phyloP scores from a whole-genome alignment of 2,113 vertebrate genomes.

The Paradoxurus hermaphroditus region DNA sequence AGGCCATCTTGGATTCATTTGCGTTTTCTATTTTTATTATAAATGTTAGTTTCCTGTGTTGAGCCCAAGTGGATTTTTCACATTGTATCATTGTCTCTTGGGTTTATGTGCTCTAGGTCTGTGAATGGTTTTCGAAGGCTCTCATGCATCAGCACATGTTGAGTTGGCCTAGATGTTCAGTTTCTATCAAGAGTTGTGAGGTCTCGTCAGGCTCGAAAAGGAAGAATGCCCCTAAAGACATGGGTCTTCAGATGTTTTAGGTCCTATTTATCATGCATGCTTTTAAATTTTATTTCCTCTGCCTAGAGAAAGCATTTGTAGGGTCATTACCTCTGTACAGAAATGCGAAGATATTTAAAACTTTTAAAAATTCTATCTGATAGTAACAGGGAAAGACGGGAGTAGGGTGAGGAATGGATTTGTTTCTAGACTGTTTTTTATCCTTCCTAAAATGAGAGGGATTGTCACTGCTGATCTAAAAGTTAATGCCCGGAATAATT shows the following conservation, averaged over 20 bases:
- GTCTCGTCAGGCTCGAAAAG: not conserved
- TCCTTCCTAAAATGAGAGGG: not conserved
- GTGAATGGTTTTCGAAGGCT: not conserved
- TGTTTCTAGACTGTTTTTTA: not conserved
- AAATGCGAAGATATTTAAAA: not conserved
- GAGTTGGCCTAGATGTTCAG: not conserved
- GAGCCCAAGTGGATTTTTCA: not conserved
- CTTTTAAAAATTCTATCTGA: not conserved
- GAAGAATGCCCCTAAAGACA: not conserved
- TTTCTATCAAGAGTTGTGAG: not conserved
- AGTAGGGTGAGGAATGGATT: not conserved
- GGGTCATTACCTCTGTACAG: not conserved
- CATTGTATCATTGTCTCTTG: not conserved
- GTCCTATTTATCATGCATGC: not conserved
- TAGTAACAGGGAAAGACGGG: no score
- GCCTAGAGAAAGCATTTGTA: not conserved
- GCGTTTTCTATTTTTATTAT: not conserved
- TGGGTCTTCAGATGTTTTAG: not conserved
- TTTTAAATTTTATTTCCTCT: not conserved
- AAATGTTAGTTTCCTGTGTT: not conserved
- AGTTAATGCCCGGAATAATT: constrained; percentile 38
- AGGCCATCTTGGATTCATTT: not conserved
- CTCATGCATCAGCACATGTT: fast-evolving
- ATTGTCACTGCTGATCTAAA: not conserved
- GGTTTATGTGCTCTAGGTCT: not conserved